phyloP scores from a whole-genome alignment of 2,888 invertebrate species.

The Agrenia bidenticulata region DNA sequence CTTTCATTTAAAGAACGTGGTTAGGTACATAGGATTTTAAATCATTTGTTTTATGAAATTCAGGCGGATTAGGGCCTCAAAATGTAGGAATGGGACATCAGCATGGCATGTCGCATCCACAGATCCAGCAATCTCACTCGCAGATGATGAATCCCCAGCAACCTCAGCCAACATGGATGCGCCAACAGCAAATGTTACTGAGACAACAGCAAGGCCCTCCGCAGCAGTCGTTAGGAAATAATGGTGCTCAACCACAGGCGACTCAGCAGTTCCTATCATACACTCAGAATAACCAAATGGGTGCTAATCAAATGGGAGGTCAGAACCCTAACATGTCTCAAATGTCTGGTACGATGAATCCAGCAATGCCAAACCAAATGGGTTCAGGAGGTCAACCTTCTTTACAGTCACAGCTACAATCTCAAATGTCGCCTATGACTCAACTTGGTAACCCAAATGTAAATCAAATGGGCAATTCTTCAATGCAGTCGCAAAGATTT shows the following conservation, averaged over 20 bases:
- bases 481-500: slow-evolving; percentile 51
- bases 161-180: slow-evolving; percentile 57
- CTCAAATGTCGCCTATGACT: slow-evolving; percentile 52
- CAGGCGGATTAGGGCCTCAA: slow-evolving; percentile 44
- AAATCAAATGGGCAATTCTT: slow-evolving; percentile 48
- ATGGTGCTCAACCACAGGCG: slow-evolving; percentile 55
- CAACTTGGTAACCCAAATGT: slow-evolving; percentile 50
- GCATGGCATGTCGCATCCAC: slow-evolving; percentile 50
- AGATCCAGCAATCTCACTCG: slow-evolving; percentile 39
- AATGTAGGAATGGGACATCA: slow-evolving; percentile 50
- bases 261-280: slow-evolving; percentile 56
- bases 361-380: slow-evolving; percentile 50
- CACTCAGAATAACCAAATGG: slow-evolving; percentile 54
- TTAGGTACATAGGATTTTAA: not conserved
- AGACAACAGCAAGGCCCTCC: slow-evolving; percentile 56
- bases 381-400: slow-evolving; percentile 42
- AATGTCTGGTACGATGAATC: slow-evolving; percentile 45
- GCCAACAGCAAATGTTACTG: slow-evolving; percentile 56
- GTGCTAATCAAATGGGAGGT: slow-evolving; percentile 54
- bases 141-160: slow-evolving; percentile 55
- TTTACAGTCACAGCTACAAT: slow-evolving; percentile 47
- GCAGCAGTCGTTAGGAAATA: slow-evolving; percentile 54
- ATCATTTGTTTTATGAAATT: slow-evolving; percentile 1
- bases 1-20: not conserved
- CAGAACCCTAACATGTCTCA: slow-evolving; percentile 48